Base-by-base conservation (phyloP, 2,888 invertebrate genomes). In the Plebejus anna region DNA sequence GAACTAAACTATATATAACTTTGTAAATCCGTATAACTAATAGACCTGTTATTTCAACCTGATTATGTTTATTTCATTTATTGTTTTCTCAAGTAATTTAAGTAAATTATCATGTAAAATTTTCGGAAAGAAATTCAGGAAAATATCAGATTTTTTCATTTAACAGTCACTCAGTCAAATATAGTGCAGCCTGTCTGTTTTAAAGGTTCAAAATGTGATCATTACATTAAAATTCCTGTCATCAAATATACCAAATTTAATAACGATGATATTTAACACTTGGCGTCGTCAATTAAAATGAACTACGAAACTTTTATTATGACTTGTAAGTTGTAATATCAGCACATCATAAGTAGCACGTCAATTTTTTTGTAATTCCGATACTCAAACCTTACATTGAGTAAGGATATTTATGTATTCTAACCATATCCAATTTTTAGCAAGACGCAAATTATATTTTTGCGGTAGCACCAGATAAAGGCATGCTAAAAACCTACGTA, bases 121-220 rank as follows among this genome's bases (percentile, higher is more conserved):
- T 88, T 92, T 88, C 92, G 90, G 92, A 92, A 93, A 93, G 92
- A 93, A 90, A 86, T 91, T 93, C 88, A 92, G 88, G 92, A 93
- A 92, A 42, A 91, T 93, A 92, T 93, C 91, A 92, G 92, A 92
- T 93, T 94, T 92, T 13, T 94, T 93, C 90, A 91, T 93, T 93
- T 92, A 91, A 89, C 89, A 91, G 88, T 91, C 90, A 88, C 91
- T 92, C 84, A 90, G 91, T 88, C 2, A 90, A 90, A 90, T 90
- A 32, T 32, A 66, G 11, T 32, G 13, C 32, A 66, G 32, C 32
- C 66, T 13, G 32, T 2, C 36, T 66, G 47, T 47, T 47, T 47
- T 9, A 47, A 47, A 47, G 9, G 47, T 47, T 47, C 2, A 47
- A 47, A 47, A 55, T 55, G 4, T 55, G 55, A 16, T 4, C 16